Conservation (phyloP, 1,140 invertebrate genomes). For the Drosophila baimaii region DNA sequence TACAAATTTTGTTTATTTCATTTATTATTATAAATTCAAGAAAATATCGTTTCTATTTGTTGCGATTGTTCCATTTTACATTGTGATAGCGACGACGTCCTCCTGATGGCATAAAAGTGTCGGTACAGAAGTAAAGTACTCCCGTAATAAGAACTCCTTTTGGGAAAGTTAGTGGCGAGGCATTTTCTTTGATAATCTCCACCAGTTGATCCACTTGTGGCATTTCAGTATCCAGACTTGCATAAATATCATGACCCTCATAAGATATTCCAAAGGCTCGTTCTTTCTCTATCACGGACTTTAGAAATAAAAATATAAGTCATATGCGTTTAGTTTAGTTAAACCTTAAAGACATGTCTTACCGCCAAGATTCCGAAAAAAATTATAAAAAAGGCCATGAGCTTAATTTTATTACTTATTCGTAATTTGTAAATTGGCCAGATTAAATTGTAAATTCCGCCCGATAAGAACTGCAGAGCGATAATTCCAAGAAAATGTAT, state of each 20-base stretch:
- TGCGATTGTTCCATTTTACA: background rate
- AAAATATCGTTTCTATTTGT: background rate
- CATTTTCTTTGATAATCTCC: background rate
- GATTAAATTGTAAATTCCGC: background rate
- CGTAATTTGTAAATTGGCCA: fast-evolving
- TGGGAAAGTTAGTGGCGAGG: background rate
- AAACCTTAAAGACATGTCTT: background rate
- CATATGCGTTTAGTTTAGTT: background rate
- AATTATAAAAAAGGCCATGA: background rate
- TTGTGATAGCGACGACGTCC: background rate
- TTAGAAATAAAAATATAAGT: background rate
- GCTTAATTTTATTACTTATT: no score
- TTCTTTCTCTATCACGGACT: background rate
- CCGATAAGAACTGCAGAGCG: background rate
- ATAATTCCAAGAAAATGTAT: fast-evolving
- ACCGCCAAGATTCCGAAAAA: background rate
- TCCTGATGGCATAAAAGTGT: no score
- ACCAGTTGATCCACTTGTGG: background rate
- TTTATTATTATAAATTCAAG: background rate
- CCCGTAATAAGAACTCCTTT: fast-evolving
- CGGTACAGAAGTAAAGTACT: fast-evolving
- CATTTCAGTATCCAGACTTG: fast-evolving
- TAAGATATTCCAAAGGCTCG: background rate
- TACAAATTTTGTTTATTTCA: background rate
- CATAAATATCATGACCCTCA: background rate